Conservation (phyloP, 2,888 invertebrate genomes). For the Cactoblastis cactorum region DNA sequence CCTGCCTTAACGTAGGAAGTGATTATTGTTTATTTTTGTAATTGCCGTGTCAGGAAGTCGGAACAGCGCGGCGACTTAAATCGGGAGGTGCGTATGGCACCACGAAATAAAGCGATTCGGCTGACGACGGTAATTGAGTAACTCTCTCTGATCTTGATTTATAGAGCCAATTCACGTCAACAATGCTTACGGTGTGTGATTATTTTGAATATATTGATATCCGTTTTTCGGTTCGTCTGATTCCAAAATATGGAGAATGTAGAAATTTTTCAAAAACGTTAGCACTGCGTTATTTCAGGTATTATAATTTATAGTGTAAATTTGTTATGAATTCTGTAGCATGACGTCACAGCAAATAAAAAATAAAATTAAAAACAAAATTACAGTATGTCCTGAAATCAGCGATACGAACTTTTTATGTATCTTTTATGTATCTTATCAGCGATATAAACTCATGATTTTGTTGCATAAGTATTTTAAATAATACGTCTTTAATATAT, state of each 20-base stretch:
- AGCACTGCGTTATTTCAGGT: no score
- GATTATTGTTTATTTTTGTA: slow-evolving; percentile 75
- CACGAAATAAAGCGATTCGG: slow-evolving; percentile 60
- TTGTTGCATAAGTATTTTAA: no score
- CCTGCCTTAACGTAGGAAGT: slow-evolving; percentile 66
- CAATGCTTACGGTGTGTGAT: slow-evolving; percentile 21
- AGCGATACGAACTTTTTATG: no score
- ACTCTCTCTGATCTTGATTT: slow-evolving; percentile 33
- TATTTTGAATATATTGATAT: slow-evolving; percentile 30
- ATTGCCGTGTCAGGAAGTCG: slow-evolving; percentile 67
- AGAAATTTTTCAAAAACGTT: background rate
- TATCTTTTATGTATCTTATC: no score
- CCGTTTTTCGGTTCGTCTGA: slow-evolving; percentile 11
- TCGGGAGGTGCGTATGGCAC: slow-evolving; percentile 38
- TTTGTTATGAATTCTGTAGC: no score
- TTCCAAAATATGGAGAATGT: background rate
- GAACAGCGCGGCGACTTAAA: slow-evolving; percentile 36
- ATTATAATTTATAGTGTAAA: no score
- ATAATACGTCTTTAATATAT: no score
- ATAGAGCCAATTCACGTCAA: slow-evolving; percentile 35
- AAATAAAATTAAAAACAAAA: no score
- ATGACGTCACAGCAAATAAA: no score
- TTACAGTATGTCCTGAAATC: no score
- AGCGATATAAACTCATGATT: no score
- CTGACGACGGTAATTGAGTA: slow-evolving; percentile 40